Evolutionary conservation across 2,888 invertebrate genomes (phyloP).

Genomic region (Mantis religiosa): DNA sequence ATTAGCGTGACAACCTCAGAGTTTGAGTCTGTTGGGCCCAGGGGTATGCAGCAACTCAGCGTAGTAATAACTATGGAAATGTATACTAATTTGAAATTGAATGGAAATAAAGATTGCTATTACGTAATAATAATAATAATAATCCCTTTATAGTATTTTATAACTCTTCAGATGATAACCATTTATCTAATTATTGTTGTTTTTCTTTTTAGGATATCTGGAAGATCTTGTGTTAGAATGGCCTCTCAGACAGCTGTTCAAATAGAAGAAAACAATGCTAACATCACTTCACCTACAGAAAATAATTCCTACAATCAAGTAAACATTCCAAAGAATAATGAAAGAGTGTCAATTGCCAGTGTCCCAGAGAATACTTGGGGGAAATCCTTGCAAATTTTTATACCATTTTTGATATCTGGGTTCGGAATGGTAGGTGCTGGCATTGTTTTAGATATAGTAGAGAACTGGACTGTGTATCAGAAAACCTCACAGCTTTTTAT

Average conservation of each 20-base stretch:
- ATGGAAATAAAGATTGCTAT: no score
- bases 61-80: no score
- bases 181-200: neutral
- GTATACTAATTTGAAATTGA: no score
- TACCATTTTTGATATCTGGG: neutral
- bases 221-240: neutral
- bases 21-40: no score
- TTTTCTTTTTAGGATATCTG: neutral
- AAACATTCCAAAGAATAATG: neutral
- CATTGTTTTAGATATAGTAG: neutral
- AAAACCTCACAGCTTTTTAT: neutral
- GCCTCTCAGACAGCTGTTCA: neutral
- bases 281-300: neutral
- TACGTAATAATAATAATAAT: no score
- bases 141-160: no score
- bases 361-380: neutral
- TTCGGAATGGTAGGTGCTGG: neutral
- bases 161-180: neutral
- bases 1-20: no score
- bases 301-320: neutral
- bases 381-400: neutral
- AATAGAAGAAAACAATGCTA: neutral
- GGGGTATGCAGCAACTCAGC: no score
- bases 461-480: neutral
- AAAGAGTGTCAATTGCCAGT: neutral